A percentile compares a stretch with the other conserved stretches of the same genome.
phyloP scores from a whole-genome alignment of 1,140 invertebrate species.

The Caenorhabditis elegans region DNA sequence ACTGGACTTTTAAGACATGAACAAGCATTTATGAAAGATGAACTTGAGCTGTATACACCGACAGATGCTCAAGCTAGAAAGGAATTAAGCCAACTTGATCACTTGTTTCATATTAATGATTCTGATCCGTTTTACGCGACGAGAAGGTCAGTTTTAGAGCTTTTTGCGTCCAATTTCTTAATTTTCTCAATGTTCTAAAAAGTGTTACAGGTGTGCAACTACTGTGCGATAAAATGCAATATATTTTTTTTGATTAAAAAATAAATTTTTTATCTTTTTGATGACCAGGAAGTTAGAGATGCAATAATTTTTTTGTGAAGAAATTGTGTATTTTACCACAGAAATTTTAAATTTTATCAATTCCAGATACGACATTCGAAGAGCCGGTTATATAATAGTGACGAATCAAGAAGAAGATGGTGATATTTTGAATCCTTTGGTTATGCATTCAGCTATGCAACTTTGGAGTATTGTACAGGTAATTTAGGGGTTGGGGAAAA shows the following conservation, averaged over 20 bases:
- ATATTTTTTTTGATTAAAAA: too few species aligned
- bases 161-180: too few species aligned
- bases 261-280: too few species aligned
- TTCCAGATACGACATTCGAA: constrained; percentile 61
- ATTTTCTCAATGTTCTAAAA: too few species aligned
- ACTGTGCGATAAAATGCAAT: too few species aligned
- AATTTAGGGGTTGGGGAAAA: too few species aligned
- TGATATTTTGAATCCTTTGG: constrained; percentile 58
- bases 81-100: constrained; percentile 59
- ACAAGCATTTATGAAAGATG: constrained; percentile 53
- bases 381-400: constrained; percentile 63
- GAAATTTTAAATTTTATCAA: too few species aligned
- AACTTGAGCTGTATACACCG: constrained; percentile 63
- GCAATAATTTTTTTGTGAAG: too few species aligned
- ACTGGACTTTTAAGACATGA: constrained; percentile 52
- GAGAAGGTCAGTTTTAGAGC: constrained; percentile 54
- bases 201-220: too few species aligned
- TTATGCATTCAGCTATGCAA: constrained; percentile 62
- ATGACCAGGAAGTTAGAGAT: too few species aligned
- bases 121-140: constrained; percentile 65
- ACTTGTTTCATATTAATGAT: constrained; percentile 64
- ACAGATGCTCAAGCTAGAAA: constrained; percentile 57
- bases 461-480: constrained; percentile 60
- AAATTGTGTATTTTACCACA: too few species aligned
- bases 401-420: constrained; percentile 55